Evolutionary conservation across 2,888 invertebrate species (phyloP).

Genomic region (Antheraea assamensis): DNA sequence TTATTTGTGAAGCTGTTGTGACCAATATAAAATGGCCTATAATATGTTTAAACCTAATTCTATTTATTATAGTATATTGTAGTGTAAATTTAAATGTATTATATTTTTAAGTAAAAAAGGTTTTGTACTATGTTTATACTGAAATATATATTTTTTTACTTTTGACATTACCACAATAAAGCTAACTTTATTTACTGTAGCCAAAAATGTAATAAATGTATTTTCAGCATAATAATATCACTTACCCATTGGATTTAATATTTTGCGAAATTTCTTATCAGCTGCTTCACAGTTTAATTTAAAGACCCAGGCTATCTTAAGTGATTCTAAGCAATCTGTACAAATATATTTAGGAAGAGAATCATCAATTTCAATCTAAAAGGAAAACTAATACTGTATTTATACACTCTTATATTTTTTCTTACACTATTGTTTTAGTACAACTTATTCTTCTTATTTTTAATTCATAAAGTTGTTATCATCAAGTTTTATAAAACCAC

Average conservation of each 20-base stretch:
- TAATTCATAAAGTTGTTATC: too few species aligned
- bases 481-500: too few species aligned
- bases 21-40: too few species aligned
- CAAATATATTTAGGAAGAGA: constrained; percentile 74
- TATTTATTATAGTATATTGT: too few species aligned
- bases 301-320: constrained; percentile 64
- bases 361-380: constrained; percentile 68
- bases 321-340: constrained; percentile 61
- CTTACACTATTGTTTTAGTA: background rate
- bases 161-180: background rate
- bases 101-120: too few species aligned
- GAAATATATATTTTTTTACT: too few species aligned
- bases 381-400: constrained; percentile 25
- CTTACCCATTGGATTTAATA: constrained; percentile 69
- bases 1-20: too few species aligned
- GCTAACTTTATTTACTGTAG: background rate
- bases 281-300: constrained; percentile 67
- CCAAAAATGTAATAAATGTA: background rate
- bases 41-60: too few species aligned
- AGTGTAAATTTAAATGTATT: too few species aligned
- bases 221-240: background rate
- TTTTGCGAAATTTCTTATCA: constrained; percentile 67
- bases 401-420: background rate
- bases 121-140: too few species aligned
- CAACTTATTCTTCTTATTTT: too few species aligned